Percentiles rank a stretch among this genome's conserved stretches.
Conservation (phyloP, 2,113 vertebrate species). For the Entomyzon cyanotis region DNA sequence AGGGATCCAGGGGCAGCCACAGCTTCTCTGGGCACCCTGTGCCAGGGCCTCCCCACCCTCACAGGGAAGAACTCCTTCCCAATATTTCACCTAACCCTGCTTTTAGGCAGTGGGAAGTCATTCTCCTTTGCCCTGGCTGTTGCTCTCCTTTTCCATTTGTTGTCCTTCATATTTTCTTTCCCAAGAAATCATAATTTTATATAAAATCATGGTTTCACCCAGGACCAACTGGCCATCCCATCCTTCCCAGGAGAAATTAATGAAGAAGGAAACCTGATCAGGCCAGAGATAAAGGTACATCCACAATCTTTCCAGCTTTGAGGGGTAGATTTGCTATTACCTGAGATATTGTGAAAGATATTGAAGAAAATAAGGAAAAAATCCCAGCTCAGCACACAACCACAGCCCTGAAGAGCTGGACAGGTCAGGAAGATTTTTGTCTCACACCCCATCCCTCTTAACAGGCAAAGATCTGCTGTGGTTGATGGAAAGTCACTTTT, state of each 20-base stretch:
- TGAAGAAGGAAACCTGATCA: neutral
- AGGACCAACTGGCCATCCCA: neutral
- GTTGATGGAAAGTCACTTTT: neutral
- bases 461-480: neutral
- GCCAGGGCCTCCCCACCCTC: neutral
- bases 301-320: neutral
- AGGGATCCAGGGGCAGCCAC: neutral
- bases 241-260: neutral
- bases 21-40: neutral
- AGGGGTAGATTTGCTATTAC: neutral
- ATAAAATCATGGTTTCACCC: neutral
- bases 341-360: neutral
- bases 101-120: neutral
- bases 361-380: neutral
- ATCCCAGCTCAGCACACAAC: neutral
- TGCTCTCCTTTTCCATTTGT: neutral
- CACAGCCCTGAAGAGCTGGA: fast-evolving
- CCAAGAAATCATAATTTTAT: neutral
- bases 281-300: neutral
- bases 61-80: neutral
- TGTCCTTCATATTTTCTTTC: neutral
- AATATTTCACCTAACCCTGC: neutral
- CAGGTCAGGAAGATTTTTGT: neutral
- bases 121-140: no score
- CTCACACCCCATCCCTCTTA: neutral